Base-by-base conservation (phyloP, 2,888 invertebrate genomes). In the Mactromeris polynyma region DNA sequence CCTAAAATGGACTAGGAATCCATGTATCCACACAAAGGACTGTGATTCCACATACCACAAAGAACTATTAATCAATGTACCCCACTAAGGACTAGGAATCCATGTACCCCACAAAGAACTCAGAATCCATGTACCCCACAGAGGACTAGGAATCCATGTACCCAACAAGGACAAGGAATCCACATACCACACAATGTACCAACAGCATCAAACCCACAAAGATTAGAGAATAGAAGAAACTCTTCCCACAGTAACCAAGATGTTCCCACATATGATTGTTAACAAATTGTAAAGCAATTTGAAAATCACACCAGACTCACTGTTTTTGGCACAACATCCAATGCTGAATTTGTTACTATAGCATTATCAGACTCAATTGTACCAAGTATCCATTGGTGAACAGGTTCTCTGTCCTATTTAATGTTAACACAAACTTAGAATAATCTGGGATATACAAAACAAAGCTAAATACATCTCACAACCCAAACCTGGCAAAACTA, bases 381-480 rank as follows among this genome's bases (percentile, higher is more conserved):
- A 73, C 73, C 73, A 73, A 19, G 2, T 73, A 73, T 73, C 73
- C 73, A 73, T 73, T 73, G 73, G 33, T 73, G 17, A 73, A 33
- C 36, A 73, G 33, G 36, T 19, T 73, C 73, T 19, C 1, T 17
- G 0, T 73, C 73, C 73, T 73, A 73, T 9, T 33, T 17, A 36
- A 73, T 33, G 19, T 4, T 26, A 64, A 64, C 26, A 64, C 26
- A 64, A 64, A 64, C 26, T 7, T n/a, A 26, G 9, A 64, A 26
- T 11, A 26, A 58, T 58, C 26, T 46, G 46, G 46, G 58, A 58
- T 58, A 26, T 64, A 64, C 26, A 26, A 64, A 9, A 26, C 26
- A 64, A 64, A 64, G 26, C 26, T 64, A 26, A 26, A 64, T 17
- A 64, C 58, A 26, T 4, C 26, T 14, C 1, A 51, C 17, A 58